A percentile compares a stretch with the other conserved stretches of the same genome.
phyloP scores from a whole-genome alignment of 1,140 invertebrate species.

The Zaprionus lachaisei region DNA sequence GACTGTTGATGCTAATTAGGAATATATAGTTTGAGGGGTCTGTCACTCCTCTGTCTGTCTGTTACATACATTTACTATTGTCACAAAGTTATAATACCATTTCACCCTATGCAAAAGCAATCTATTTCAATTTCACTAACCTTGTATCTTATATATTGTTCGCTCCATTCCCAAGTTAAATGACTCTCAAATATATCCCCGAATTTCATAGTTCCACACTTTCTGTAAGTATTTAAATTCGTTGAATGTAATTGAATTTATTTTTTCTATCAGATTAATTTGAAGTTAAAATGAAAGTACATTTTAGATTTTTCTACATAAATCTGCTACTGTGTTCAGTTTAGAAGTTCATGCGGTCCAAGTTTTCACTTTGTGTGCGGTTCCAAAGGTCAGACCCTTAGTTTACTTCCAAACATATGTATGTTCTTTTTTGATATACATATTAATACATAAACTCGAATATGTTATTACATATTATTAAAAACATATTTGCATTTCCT shows the following conservation, averaged over 20 bases:
- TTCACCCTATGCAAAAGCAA: background rate
- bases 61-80: too few species aligned
- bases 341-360: too few species aligned
- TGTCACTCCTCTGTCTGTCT: too few species aligned
- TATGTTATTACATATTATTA: background rate
- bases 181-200: slow-evolving; percentile 59
- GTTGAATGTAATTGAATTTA: background rate
- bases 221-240: background rate
- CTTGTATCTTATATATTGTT: slow-evolving; percentile 70
- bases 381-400: too few species aligned
- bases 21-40: too few species aligned
- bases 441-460: too few species aligned
- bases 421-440: too few species aligned
- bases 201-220: slow-evolving; percentile 63
- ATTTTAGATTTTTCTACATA: too few species aligned
- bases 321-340: background rate
- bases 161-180: slow-evolving; percentile 71
- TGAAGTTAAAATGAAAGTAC: background rate
- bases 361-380: too few species aligned
- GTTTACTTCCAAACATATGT: too few species aligned
- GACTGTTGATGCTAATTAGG: too few species aligned
- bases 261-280: background rate
- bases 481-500: background rate
- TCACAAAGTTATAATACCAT: too few species aligned
- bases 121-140: slow-evolving; percentile 23